Evolutionary conservation across 2,888 invertebrate species (phyloP).

Genomic region (Drosophila imparisetae): DNA sequence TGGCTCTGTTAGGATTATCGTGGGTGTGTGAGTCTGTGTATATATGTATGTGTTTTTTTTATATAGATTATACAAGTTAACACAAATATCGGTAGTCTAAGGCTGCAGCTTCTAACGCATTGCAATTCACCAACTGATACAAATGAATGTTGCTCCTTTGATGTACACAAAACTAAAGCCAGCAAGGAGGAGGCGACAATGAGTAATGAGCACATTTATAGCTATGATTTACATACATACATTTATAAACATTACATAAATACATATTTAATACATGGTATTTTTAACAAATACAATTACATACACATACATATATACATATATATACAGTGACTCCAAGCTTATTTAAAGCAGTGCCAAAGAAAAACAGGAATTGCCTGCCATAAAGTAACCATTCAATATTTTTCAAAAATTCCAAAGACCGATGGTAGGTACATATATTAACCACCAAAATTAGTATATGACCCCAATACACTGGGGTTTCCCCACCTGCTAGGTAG

Average conservation of each 20-base stretch:
- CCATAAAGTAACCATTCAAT: too few relatives aligned
- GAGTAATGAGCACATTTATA: slow-evolving; percentile 45
- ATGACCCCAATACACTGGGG: too few relatives aligned
- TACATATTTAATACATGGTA: slow-evolving; percentile 34
- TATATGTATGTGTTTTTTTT: slow-evolving; percentile 1
- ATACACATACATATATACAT: slow-evolving; percentile 20
- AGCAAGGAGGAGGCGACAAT: slow-evolving; percentile 39
- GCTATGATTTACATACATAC: slow-evolving; percentile 49
- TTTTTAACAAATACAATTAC: slow-evolving; percentile 13
- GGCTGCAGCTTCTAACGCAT: slow-evolving; percentile 31
- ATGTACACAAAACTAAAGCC: slow-evolving; percentile 47
- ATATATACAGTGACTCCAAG: too few relatives aligned
- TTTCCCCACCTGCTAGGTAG: too few relatives aligned
- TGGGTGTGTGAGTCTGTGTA: slow-evolving; percentile 8
- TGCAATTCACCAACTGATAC: slow-evolving; percentile 35
- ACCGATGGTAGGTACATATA: too few relatives aligned
- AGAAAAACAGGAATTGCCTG: too few relatives aligned
- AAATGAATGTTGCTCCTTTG: slow-evolving; percentile 19
- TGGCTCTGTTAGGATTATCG: slow-evolving; percentile 11
- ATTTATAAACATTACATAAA: slow-evolving; percentile 50
- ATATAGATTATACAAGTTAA: slow-evolving; percentile 7
- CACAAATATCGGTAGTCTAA: slow-evolving; percentile 30
- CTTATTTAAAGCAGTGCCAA: too few relatives aligned
- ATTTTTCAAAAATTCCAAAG: too few relatives aligned
- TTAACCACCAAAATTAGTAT: too few relatives aligned